phyloP scores from a whole-genome alignment of 2,797 vertebrate species.

The Anisognathus igniventris region DNA sequence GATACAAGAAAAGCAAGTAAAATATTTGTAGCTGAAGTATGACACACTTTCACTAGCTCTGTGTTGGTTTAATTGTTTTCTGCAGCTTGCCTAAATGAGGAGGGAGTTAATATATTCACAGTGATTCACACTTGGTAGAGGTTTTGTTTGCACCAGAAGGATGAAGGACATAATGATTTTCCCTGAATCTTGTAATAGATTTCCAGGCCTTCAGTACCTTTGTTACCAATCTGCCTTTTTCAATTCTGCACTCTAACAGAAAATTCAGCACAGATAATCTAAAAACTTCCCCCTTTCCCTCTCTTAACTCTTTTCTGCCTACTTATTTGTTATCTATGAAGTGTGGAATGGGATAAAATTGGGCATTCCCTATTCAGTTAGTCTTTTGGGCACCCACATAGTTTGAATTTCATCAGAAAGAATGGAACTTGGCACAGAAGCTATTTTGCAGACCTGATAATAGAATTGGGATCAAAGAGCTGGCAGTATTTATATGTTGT shows the following conservation, averaged over 20 bases:
- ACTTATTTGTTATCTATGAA: neutral
- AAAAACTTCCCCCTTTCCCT: neutral
- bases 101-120: neutral
- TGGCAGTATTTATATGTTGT: neutral
- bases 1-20: neutral
- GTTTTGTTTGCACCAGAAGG: neutral
- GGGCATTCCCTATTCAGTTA: neutral
- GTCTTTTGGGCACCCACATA: neutral
- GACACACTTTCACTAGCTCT: neutral
- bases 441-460: neutral
- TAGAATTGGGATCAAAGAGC: neutral
- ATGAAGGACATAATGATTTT: neutral
- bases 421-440: neutral
- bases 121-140: neutral
- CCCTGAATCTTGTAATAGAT: neutral
- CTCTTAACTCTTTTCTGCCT: neutral
- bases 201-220: neutral
- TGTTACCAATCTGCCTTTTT: neutral
- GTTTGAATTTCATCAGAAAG: neutral
- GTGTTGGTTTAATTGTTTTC: neutral
- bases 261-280: neutral
- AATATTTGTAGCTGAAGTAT: neutral
- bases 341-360: neutral
- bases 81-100: neutral
- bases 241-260: neutral